A percentile compares a stretch with the other conserved stretches of the same genome.
Conservation (phyloP, 2,797 vertebrate genomes). For the Oreochromis grahami region DNA sequence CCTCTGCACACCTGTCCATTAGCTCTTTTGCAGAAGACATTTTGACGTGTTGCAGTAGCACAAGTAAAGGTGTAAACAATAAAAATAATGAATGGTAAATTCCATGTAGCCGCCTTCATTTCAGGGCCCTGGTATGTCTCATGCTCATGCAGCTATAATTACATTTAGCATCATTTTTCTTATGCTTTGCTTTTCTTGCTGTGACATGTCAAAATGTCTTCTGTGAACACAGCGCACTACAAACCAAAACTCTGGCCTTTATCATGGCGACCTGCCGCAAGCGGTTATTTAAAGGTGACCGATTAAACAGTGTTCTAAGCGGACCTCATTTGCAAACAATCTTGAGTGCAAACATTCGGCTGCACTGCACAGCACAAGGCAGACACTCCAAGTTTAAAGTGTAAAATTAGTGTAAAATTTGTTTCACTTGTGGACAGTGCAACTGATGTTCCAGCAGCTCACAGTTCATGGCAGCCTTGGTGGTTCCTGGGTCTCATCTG, state of each 20-base stretch:
- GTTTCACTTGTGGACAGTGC: not conserved
- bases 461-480: rapidly evolving
- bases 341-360: not conserved
- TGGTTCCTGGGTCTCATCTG: not conserved
- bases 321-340: not conserved
- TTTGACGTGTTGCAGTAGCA: not conserved
- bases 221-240: not conserved
- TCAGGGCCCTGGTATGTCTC: not conserved
- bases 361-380: not conserved
- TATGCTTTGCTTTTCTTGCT: not conserved
- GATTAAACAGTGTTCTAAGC: not conserved
- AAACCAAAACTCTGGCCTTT: not conserved
- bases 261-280: not conserved
- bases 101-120: not conserved
- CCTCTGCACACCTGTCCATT: not conserved
- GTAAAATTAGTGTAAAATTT: rapidly evolving
- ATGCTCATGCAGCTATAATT: not conserved
- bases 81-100: not conserved
- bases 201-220: not conserved
- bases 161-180: not conserved
- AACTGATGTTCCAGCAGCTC: not conserved
- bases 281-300: not conserved
- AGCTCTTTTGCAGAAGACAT: not conserved
- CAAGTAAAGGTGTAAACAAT: not conserved
- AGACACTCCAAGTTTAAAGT: not conserved